Percentiles rank a stretch among this genome's conserved stretches.
Evolutionary conservation across 2,888 invertebrate species (phyloP).

Genomic region (Brachynemurus nebulosus): DNA sequence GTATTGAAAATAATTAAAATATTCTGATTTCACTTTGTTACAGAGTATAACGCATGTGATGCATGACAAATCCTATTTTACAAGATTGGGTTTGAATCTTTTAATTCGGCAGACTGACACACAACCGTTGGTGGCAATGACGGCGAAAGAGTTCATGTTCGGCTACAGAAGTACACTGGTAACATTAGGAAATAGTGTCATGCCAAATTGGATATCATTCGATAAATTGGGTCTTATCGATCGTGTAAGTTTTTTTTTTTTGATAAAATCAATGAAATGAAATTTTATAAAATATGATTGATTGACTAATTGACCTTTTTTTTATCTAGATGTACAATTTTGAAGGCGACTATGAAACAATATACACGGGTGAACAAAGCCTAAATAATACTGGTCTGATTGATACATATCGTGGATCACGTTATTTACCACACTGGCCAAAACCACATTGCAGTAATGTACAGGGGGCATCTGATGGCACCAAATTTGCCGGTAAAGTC

Average conservation of each 20-base stretch:
- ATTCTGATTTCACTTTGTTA: slow-evolving; percentile 26
- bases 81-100: slow-evolving; percentile 54
- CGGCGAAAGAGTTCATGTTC: slow-evolving; percentile 80
- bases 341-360: slow-evolving; percentile 61
- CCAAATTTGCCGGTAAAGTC: slow-evolving; percentile 65
- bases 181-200: slow-evolving; percentile 65
- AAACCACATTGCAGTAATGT: slow-evolving; percentile 57
- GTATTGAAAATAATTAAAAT: too few relatives aligned
- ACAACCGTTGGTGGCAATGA: slow-evolving; percentile 61
- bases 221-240: slow-evolving; percentile 81
- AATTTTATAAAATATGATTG: neutral
- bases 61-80: slow-evolving; percentile 46
- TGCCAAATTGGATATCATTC: slow-evolving; percentile 75
- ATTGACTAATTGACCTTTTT: neutral
- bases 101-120: slow-evolving; percentile 53
- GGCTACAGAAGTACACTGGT: slow-evolving; percentile 72
- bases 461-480: slow-evolving; percentile 66
- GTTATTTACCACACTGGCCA: slow-evolving; percentile 62
- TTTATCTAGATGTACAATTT: slow-evolving; percentile 70
- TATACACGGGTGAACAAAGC: slow-evolving; percentile 56
- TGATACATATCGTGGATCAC: slow-evolving; percentile 60
- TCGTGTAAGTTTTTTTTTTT: slow-evolving; percentile 44
- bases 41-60: slow-evolving; percentile 75
- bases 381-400: slow-evolving; percentile 50
- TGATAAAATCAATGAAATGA: slow-evolving; percentile 30